These are phyloP conservation scores for Microtus richardsoni DNA, from an alignment of 2,113 vertebrate species.

Conservation along the genomic window DNA sequence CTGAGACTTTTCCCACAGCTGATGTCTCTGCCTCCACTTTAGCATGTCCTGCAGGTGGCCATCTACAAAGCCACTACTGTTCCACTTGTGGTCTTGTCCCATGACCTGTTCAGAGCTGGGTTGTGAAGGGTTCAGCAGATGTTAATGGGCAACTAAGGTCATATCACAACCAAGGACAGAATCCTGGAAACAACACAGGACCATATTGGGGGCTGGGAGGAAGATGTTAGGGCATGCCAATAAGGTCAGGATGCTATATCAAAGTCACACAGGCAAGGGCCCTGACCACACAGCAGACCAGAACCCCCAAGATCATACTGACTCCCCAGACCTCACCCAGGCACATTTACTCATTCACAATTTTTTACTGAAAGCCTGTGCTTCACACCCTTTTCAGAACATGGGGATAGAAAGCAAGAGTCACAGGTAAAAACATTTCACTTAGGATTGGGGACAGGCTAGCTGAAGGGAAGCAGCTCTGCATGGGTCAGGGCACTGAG, in stretches of 20 bases:
- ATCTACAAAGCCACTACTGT: neutral
- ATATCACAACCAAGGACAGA: fast-evolving
- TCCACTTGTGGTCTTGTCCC: neutral
- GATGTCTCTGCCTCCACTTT: neutral
- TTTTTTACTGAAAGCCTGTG: neutral
- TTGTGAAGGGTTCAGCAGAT: neutral
- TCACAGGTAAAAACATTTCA: neutral
- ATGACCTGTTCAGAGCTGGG: neutral
- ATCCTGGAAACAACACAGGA: neutral
- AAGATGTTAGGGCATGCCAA: neutral
- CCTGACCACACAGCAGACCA: neutral
- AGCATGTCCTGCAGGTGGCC: neutral
- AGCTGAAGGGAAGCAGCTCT: too few relatives aligned
- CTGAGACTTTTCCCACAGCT: neutral
- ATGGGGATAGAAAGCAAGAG: neutral
- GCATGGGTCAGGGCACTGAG: too few relatives aligned
- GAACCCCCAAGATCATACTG: neutral
- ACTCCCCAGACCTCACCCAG: neutral
- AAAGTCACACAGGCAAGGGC: neutral
- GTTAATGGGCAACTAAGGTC: neutral
- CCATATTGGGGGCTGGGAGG: neutral
- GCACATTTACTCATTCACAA: neutral
- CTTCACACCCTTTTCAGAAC: neutral
- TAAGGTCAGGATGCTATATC: neutral
- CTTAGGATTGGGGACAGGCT: neutral